Evolutionary conservation across 2,888 invertebrate genomes (phyloP), one percentile per base, ranked within the genome.

Genomic region (Folsomia manolachei): DNA sequence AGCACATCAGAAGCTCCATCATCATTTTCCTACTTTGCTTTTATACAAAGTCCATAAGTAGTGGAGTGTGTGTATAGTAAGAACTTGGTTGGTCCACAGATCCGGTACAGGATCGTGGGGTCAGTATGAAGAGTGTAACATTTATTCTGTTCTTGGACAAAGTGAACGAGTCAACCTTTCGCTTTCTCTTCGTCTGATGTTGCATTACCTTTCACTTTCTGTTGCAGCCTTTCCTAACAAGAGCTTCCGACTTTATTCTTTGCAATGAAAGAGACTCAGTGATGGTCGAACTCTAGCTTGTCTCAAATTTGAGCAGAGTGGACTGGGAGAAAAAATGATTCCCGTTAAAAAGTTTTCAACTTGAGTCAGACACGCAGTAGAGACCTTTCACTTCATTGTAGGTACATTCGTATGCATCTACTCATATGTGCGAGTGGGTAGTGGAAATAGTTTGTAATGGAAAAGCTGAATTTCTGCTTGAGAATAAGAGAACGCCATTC

Each of bases 1-100:
- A 25, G 24, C 21, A 62, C 23, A 62, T 62, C 62, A 11, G 62
- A 19, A 62, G 24, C 62, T 21, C 24, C 62, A 62, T 62, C 62
- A 19, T 62, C 62, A 9, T 62, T 39, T 39, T 39, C 39, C 39
- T 39, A 39, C 39, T 39, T 39, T 39, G 39, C 39, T 39, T 14
- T 14, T 39, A 39, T 39, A 39, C 39, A 39, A 39, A 39, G 39
- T 39, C n/a, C n/a, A n/a, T n/a, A n/a, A n/a, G n/a, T n/a, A n/a
- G n/a, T n/a, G n/a, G n/a, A n/a, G n/a, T n/a, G n/a, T n/a, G n/a
- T n/a, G n/a, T n/a, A n/a, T n/a, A n/a, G n/a, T n/a, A n/a, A n/a
- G n/a, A n/a, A n/a, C n/a, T n/a, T n/a, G n/a, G n/a, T n/a, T n/a
- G n/a, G n/a, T n/a, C n/a, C n/a, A n/a, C n/a, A n/a, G n/a, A n/a